phyloP scores from a whole-genome alignment of 2,888 invertebrate species.

The Drosophila subquinaria region DNA sequence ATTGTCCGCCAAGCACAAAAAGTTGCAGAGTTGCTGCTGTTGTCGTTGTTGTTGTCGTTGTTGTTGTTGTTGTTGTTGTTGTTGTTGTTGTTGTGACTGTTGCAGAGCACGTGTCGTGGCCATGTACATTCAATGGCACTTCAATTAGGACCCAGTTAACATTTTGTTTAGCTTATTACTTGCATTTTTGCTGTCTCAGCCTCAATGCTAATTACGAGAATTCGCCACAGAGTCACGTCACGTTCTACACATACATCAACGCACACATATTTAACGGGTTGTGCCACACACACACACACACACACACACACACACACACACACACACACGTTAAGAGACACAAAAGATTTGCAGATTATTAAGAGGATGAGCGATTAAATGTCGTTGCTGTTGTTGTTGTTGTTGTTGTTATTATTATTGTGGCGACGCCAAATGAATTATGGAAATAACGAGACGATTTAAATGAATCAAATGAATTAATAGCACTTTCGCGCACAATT shows the following conservation, averaged over 20 bases:
- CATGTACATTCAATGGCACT: constrained; percentile 66
- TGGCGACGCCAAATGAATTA: constrained; percentile 36
- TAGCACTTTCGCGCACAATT: constrained; percentile 18
- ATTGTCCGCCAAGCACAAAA: constrained; percentile 72
- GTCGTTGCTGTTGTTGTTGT: neutral
- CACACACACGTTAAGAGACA: constrained; percentile 21
- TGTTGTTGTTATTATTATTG: constrained; percentile 5
- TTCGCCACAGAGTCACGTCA: constrained; percentile 50
- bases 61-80: constrained; percentile 9
- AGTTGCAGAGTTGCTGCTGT: constrained; percentile 58
- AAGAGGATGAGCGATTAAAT: constrained; percentile 14
- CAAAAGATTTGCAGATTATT: constrained; percentile 34
- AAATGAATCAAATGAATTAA: constrained; percentile 48
- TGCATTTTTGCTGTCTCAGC: constrained; percentile 60
- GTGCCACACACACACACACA: no score
- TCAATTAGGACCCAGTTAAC: constrained; percentile 69
- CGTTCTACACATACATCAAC: constrained; percentile 44
- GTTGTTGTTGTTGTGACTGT: constrained; percentile 12
- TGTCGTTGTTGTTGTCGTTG: constrained; percentile 16
- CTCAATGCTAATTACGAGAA: constrained; percentile 68
- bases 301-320: constrained; percentile 4
- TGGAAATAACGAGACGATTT: constrained; percentile 37
- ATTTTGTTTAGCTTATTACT: constrained; percentile 59
- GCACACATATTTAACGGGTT: constrained; percentile 30
- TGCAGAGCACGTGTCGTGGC: constrained; percentile 39